Percentiles rank a stretch among this genome's conserved stretches.
These are phyloP conservation scores for Progne subis DNA, from an alignment of 2,113 vertebrate genomes.

Conservation along the genomic window DNA sequence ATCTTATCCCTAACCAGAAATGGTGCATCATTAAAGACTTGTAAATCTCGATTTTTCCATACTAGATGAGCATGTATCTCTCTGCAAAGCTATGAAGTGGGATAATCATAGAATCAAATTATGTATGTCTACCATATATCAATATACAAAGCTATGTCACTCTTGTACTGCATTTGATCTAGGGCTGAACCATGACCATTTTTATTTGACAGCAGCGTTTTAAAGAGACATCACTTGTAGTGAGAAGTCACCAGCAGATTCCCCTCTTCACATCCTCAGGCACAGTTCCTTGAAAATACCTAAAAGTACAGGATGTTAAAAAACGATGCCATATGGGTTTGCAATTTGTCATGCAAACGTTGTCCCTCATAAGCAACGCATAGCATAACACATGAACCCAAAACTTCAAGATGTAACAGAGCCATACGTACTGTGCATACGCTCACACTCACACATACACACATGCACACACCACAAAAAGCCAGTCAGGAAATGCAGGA, in stretches of 20 bases:
- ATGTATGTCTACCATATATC: neutral
- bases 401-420: neutral
- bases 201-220: neutral
- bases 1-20: neutral
- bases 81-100: neutral
- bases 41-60: neutral
- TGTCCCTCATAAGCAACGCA: neutral
- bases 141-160: neutral
- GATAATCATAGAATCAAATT: neutral
- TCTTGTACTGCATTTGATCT: neutral
- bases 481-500: neutral
- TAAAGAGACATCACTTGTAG: neutral
- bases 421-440: neutral
- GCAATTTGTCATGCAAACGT: neutral
- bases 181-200: neutral
- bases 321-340: neutral
- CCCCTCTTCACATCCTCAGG: neutral
- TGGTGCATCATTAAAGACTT: neutral
- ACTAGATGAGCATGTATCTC: neutral
- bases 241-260: neutral
- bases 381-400: neutral
- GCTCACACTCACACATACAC: neutral
- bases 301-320: neutral
- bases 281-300: conserved; percentile 6
- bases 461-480: neutral